Evolutionary conservation across 1,140 invertebrate species (phyloP), one percentile per base, ranked within the genome.

Genomic region (Helicorthomorpha holstii): DNA sequence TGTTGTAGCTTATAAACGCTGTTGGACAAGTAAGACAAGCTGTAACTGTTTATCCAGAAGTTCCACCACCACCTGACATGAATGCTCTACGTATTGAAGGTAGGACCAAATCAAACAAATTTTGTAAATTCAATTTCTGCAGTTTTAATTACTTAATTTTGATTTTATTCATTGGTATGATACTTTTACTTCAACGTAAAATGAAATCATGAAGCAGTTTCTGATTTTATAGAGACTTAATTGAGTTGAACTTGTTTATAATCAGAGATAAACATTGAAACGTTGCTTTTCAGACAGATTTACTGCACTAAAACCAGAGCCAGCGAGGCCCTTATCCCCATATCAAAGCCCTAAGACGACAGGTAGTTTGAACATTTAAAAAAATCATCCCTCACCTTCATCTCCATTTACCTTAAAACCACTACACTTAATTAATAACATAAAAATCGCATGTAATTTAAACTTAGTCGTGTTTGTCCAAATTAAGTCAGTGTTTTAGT

Each of bases 11-110:
- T 21, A 69, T 93, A 42, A 73, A 74, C 58, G 78, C 82, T 45
- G 87, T 93, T 12, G 81, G 81, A 27, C 75, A 81, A 63, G 86
- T 93, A 19, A 74, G 82, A 43, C 75, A 80, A 57, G 85, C 86
- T 21, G 80, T 92, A 27, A 74, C 75, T 10, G 68, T 76, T 55
- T 72, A 73, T n/a, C 61, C 63, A 22, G 48, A 58, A 56, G 48
- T 68, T 42, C 70, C 70, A 2, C 64, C 69, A 25, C 72, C 80
- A 42, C 82, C 83, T 24, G 81, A 83, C 63, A 70, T 87, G 58
- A 78, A 75, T 47, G 70, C 74, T 49, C 68, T 86, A 27, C 74
- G 76, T 49, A 73, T 86, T 44, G 76, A 77, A 63, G 78, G 79
- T 81, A 73, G 71, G 68, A 63, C 55, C 47, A 38, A 41, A 41